phyloP scores from a whole-genome alignment of 2,113 vertebrate species.

The Festucalex cinctus region DNA sequence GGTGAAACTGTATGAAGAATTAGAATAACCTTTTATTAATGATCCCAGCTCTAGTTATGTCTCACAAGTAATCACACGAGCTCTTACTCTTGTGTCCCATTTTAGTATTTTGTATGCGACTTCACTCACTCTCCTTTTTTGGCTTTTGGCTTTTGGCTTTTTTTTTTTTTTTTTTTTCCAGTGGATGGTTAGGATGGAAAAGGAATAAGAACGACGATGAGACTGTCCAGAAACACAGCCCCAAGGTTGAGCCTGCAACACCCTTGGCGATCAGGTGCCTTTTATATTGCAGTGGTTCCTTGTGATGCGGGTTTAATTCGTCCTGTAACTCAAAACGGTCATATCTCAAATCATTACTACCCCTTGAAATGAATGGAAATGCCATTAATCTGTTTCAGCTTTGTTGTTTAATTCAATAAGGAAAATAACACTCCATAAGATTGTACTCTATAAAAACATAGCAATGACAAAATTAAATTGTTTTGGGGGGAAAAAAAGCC shows the following conservation, averaged over 20 bases:
- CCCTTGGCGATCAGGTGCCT: conserved; percentile 85
- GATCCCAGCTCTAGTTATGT: background rate
- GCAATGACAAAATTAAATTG: no score
- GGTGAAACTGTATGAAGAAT: background rate
- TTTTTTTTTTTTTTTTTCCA: conserved; percentile 43
- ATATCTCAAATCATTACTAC: no score
- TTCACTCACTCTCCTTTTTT: background rate
- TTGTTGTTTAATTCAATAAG: no score
- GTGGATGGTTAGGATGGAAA: conserved; percentile 97
- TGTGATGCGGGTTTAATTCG: no score
- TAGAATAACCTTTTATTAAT: background rate
- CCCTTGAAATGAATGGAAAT: background rate
- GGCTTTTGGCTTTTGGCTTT: background rate
- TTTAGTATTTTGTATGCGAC: background rate
- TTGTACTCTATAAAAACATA: no score
- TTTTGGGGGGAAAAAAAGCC: no score
- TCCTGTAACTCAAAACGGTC: no score
- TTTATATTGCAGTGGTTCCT: background rate
- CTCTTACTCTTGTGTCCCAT: background rate
- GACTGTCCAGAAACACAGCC: conserved; percentile 84
- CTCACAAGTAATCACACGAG: background rate
- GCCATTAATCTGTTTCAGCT: background rate
- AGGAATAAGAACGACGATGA: conserved; percentile 87
- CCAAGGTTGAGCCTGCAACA: conserved; percentile 92
- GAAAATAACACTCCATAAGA: no score